Percentiles rank a stretch among this genome's conserved stretches.
Conservation (phyloP, 1,140 invertebrate genomes). For the Brachionus paranguensis region DNA sequence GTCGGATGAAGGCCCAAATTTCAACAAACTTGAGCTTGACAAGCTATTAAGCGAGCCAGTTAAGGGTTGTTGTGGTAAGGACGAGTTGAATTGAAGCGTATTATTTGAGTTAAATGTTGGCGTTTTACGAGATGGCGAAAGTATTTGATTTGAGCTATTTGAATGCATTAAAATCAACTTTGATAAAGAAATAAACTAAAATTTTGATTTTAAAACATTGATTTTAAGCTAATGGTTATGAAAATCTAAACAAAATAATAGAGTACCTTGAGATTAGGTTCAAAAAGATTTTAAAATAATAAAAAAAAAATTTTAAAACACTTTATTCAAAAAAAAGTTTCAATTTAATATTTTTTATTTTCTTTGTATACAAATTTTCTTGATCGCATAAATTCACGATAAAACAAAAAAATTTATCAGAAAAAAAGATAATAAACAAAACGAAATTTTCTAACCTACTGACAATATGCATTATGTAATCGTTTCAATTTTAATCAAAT, state of each 20-base stretch:
- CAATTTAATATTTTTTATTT: background rate
- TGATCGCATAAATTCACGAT: background rate
- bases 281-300: background rate
- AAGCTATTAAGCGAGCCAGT: background rate
- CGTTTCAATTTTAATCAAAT: background rate
- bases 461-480: background rate
- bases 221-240: background rate
- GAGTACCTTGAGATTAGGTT: background rate
- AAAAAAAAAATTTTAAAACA: background rate
- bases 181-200: background rate
- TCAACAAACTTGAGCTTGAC: background rate
- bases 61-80: background rate
- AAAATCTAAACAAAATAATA: background rate
- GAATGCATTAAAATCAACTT: background rate
- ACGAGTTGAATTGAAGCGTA: background rate
- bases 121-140: background rate
- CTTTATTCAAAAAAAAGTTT: background rate
- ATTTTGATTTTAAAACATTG: background rate
- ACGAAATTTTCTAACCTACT: background rate
- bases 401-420: background rate
- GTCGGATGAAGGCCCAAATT: background rate
- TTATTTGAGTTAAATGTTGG: background rate
- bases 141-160: background rate
- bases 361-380: background rate
- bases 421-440: background rate